A percentile compares a stretch with the other conserved stretches of the same genome.
Evolutionary conservation across 2,113 vertebrate species (phyloP).

Genomic region (Prunella fulvescens): DNA sequence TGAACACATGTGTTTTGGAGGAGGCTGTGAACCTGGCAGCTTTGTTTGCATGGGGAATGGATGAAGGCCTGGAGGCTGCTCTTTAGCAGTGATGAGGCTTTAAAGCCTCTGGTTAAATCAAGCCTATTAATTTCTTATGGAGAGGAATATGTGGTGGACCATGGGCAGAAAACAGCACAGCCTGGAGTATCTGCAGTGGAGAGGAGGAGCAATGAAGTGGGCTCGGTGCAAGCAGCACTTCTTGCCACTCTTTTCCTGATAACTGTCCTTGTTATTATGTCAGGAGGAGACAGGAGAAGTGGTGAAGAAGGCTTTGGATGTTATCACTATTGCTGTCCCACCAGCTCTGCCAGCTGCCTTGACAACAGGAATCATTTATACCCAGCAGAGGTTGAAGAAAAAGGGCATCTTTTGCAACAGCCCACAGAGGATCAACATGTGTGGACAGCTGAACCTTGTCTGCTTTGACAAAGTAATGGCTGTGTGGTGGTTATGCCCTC

Average conservation of each 20-base stretch:
- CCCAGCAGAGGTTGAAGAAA: constrained; percentile 75
- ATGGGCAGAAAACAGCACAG: not conserved
- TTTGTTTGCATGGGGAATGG: not conserved
- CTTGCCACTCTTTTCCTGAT: not conserved
- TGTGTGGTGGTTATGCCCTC: not conserved
- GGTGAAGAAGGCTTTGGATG: constrained; percentile 77
- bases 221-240: not conserved
- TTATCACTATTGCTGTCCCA: constrained; percentile 79
- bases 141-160: not conserved
- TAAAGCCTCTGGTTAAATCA: not conserved
- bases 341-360: constrained; percentile 79
- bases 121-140: not conserved
- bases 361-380: constrained; percentile 79
- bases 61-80: not conserved
- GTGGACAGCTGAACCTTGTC: constrained; percentile 78
- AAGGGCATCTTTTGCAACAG: constrained; percentile 80
- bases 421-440: constrained; percentile 80
- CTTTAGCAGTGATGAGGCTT: not conserved
- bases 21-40: not conserved
- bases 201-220: not conserved
- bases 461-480: constrained; percentile 81
- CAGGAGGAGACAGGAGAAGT: constrained; percentile 70
- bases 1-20: not conserved
- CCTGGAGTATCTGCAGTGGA: not conserved
- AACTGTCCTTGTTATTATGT: not conserved